Evolutionary conservation across 2,888 invertebrate genomes (phyloP), one percentile per base, ranked within the genome.

Genomic region (Pyrrhosoma nymphula): DNA sequence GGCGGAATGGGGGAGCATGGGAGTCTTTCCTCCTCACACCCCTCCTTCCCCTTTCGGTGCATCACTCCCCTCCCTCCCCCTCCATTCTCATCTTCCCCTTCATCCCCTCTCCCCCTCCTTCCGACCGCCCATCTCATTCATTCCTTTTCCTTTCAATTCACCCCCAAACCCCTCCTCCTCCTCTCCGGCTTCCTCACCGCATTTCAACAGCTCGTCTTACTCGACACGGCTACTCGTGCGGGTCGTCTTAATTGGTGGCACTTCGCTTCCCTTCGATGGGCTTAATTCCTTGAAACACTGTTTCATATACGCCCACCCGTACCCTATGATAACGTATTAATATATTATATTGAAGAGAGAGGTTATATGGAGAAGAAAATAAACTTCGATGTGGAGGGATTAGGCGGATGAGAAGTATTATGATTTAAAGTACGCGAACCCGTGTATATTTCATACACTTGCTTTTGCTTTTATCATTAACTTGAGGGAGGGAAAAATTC

Each of bases 91-190:
- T 16, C 8, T 56, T 16, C 10, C 30, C 30, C 91, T 56, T 56
- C 55, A n/a, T 91, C 63, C 60, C 26, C 30, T 39, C 56, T 55
- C 69, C 60, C 89, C 91, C 63, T 30, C 91, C 56, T 69, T 93
- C 23, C 63, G n/a, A 56, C 39, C 69, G 69, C 69, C 23, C 69
- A 69, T 69, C 69, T 69, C 69, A 69, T 69, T 69, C 69, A 69
- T 69, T 69, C 69, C 69, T 69, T 91, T 60, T 60, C 60, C 90
- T 56, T 91, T 91, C 60, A 60, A 91, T 91, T 91, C 82, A 35
- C 56, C 60, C 82, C 88, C 39, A 30, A 16, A 20, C 23, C 23
- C 47, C 55, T 8, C 55, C 55, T n/a, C 10, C 60, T 60, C 60
- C 35, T 16, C 18, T 35, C 35, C 35, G 35, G 69, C 69, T 69